Evolutionary conservation across 2,797 vertebrate genomes (phyloP).

Genomic region (Malacoctenus gilli): DNA sequence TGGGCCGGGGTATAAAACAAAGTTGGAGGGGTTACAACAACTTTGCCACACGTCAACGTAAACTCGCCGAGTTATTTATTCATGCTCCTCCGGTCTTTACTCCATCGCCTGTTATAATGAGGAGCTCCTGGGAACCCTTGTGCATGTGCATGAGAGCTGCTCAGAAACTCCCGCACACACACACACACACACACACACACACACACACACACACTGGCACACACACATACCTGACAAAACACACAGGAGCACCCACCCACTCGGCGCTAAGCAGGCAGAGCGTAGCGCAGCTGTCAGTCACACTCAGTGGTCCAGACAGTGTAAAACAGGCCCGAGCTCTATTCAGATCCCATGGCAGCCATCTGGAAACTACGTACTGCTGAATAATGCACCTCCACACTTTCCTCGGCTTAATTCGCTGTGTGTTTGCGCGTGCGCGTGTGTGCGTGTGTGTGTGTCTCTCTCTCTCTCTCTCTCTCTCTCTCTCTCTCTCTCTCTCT

Average conservation of each 20-base stretch:
- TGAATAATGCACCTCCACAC: conserved; percentile 74
- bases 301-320: conserved; percentile 78
- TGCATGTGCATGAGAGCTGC: conserved; percentile 54
- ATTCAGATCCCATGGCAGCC: conserved; percentile 75
- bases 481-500: no score
- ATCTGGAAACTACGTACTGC: conserved; percentile 74
- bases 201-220: conserved; percentile 39
- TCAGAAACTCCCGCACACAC: conserved; percentile 2
- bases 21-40: conserved; percentile 57
- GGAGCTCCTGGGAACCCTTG: conserved; percentile 65
- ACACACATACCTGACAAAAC: conserved; percentile 69
- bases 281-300: conserved; percentile 78
- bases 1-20: conserved; percentile 33
- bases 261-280: conserved; percentile 70
- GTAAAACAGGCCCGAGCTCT: conserved; percentile 74
- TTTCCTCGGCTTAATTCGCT: conserved; percentile 52
- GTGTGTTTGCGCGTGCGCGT: conserved; percentile 41
- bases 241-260: conserved; percentile 69
- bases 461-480: no score
- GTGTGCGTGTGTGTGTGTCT: conserved; percentile 34
- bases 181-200: conserved; percentile 29
- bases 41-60: conserved; percentile 32
- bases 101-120: conserved; percentile 61
- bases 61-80: conserved; percentile 60
- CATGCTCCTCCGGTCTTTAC: conserved; percentile 46